Evolutionary conservation across 2,113 vertebrate species (phyloP).

Genomic region (Menura novaehollandiae): DNA sequence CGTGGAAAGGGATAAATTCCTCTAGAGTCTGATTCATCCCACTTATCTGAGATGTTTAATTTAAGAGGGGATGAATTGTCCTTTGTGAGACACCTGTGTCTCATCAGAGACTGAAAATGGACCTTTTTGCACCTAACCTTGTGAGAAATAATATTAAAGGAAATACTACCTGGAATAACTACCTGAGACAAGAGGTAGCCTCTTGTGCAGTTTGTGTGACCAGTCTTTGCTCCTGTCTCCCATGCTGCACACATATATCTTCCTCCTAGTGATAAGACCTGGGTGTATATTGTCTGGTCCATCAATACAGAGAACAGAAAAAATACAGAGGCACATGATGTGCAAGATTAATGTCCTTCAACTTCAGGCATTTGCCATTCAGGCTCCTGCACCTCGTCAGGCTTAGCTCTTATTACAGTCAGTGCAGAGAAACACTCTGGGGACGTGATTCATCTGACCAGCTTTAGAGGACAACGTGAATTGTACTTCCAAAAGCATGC

Average conservation of each 20-base stretch:
- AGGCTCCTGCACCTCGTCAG: not conserved
- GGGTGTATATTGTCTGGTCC: not conserved
- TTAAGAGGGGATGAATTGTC: not conserved
- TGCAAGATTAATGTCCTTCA: not conserved
- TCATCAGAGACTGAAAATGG: not conserved
- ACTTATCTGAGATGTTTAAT: not conserved
- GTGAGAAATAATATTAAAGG: not conserved
- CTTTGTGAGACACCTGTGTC: not conserved
- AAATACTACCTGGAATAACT: not conserved
- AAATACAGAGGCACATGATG: not conserved
- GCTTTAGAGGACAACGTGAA: not conserved
- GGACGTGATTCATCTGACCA: not conserved
- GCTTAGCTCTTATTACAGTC: not conserved
- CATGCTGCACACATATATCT: accelerated
- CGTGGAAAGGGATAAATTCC: not conserved
- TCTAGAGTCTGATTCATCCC: not conserved
- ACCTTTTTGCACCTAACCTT: not conserved
- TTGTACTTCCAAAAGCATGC: not conserved
- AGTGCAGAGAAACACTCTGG: not conserved
- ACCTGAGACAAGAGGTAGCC: not conserved
- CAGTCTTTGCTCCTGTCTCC: not conserved
- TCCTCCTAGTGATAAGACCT: not conserved
- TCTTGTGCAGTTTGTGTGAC: not conserved
- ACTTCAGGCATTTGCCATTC: not conserved
- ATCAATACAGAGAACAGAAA: not conserved